Base-by-base conservation (phyloP, 2,888 invertebrate species). In the Clunio marinus region DNA sequence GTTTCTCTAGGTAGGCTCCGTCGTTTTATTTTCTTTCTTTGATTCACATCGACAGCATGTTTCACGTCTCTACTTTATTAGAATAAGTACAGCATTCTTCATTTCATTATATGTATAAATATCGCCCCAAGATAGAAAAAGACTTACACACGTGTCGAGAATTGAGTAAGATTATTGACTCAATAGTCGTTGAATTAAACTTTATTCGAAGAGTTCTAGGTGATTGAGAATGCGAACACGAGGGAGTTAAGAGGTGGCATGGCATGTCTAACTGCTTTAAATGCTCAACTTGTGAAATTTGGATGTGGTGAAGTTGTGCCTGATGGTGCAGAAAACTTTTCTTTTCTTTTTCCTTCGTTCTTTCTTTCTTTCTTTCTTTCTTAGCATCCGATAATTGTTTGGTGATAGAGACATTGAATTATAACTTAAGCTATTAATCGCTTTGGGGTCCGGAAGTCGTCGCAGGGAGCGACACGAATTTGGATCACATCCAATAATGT, bases 41-140 rank as follows among this genome's bases (percentile, higher is more conserved):
- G 2, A 17, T 20, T 51, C 2, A 24, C 51, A 10, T 24, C 8
- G 24, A 37, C 24, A 28, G 22, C 62, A 62, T 35, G 62, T 62
- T 25, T 41, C 62, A 41, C 62, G 41, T 62, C 28, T 62, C 62
- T 37, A 41, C 62, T 62, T 62, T 62, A 62, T 62, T 62, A 62
- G 41, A 62, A 62, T 62, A n/a, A n/a, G n/a, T n/a, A 41, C 37
- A 41, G 37, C 62, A 37, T 62, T 62, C 62, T 17, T 37, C 41
- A 62, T 62, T 62, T 37, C 37, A 37, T 62, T 62, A 62, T 35
- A 57, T 28, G 25, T 57, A 27, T n/a, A n/a, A n/a, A n/a, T n/a
- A 5, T 41, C 10, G 41, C 41, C 24, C 62, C 62, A 15, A n/a
- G 20, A 51, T 7, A 28, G 27, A 37, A 41, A 24, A 2, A 60